Evolutionary conservation across 2,888 invertebrate genomes (phyloP).

Genomic region (Bellardia pandia): DNA sequence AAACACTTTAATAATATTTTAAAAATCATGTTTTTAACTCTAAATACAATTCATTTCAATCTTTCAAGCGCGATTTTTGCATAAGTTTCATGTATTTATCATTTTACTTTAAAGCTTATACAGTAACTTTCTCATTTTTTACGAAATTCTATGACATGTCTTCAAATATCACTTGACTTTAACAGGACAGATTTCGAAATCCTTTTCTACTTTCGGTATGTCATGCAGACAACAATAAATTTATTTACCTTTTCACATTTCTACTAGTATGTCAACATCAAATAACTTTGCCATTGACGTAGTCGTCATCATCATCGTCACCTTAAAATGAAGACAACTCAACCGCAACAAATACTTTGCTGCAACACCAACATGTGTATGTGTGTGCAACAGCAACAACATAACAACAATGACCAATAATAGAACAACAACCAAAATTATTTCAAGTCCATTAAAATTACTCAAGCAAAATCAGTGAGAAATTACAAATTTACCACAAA

Average conservation of each 20-base stretch:
- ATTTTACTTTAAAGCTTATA: no score
- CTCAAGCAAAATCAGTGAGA: slow-evolving; percentile 53
- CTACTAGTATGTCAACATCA: background rate
- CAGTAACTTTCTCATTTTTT: background rate
- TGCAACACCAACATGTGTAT: background rate
- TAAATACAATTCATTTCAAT: no score
- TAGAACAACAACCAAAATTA: slow-evolving; percentile 19
- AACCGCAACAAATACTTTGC: slow-evolving; percentile 31
- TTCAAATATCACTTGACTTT: slow-evolving; percentile 14
- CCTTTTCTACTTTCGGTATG: background rate
- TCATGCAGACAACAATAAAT: slow-evolving; percentile 23
- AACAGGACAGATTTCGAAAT: background rate
- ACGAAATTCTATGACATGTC: background rate
- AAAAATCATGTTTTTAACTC: no score
- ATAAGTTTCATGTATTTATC: no score
- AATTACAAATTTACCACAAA: slow-evolving; percentile 53
- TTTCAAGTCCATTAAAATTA: slow-evolving; percentile 55
- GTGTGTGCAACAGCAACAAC: slow-evolving; percentile 22
- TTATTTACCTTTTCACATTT: slow-evolving; percentile 1
- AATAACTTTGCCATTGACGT: slow-evolving; percentile 1
- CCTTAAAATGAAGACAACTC: slow-evolving; percentile 22
- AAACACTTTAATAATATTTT: no score
- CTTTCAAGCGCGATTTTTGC: no score
- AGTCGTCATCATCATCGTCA: slow-evolving; percentile 16
- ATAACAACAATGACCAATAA: slow-evolving; percentile 22